phyloP scores from a whole-genome alignment of 2,113 vertebrate species.

The Ciconia stormi region DNA sequence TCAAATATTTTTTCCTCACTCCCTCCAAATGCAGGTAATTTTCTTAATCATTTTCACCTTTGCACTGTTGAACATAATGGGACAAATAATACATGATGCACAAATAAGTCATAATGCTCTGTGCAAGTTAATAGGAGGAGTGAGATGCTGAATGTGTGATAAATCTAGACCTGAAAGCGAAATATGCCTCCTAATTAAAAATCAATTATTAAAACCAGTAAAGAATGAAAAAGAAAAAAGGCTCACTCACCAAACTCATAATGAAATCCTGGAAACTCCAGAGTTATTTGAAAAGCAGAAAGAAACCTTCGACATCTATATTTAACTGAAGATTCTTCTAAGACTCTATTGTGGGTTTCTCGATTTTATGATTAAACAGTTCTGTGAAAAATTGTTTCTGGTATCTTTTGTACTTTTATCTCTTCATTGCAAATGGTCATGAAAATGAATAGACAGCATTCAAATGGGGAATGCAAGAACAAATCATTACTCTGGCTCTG shows the following conservation, averaged over 20 bases:
- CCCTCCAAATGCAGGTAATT: background rate
- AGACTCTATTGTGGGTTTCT: background rate
- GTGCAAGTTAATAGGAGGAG: background rate
- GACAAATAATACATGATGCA: background rate
- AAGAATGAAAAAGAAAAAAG: conserved; percentile 35
- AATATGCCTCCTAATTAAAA: conserved; percentile 61
- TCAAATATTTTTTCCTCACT: background rate
- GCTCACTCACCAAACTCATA: conserved; percentile 17
- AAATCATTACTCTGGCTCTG: background rate
- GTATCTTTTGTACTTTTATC: conserved; percentile 33
- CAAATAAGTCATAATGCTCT: conserved; percentile 4
- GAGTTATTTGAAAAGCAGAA: conserved; percentile 42
- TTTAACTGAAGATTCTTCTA: conserved; percentile 36
- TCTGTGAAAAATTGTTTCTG: conserved; percentile 32
- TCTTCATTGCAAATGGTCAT: background rate
- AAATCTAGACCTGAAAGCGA: conserved; percentile 23
- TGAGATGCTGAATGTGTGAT: background rate
- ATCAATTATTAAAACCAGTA: conserved; percentile 59
- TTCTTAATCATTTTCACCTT: background rate
- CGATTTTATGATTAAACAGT: conserved; percentile 35
- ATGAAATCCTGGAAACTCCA: conserved; percentile 36
- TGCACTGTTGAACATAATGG: background rate
- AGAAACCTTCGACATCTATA: conserved; percentile 39
- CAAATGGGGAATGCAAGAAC: background rate
- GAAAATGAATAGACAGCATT: background rate